Base-by-base conservation (phyloP, 1,140 invertebrate species). In the Drosophila rufa region DNA sequence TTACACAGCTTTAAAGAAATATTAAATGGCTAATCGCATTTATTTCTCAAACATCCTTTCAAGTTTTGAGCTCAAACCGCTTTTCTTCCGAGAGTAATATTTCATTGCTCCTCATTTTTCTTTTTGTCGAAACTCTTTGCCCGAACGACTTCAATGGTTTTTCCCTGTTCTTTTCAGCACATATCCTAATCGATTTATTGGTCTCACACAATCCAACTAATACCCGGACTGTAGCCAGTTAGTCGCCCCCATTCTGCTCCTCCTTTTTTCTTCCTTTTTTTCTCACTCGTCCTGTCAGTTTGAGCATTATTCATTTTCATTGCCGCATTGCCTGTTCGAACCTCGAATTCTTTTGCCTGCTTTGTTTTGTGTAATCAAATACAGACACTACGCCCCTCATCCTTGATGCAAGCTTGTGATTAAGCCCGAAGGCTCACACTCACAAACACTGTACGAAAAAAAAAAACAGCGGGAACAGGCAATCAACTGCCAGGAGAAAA, bases 301-400 rank as follows among this genome's bases (percentile, higher is more conserved):
- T 67, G 43, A 69, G 78, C 80, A 89, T 87, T 84, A 87, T 90
- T 90, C 80, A 89, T 90, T 80, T 79, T 64, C 76, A 79, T 79
- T 79, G 65, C 75, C 75, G 50, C 56, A 74, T 79, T 71, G 66
- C 36, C 57, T 30, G 45, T 22, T 56, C 65, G 50, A 70, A 45
- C 75, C 15, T 56, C 65, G 50, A 70, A 45, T 76, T 79, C 48
- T 38, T 79, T 79, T 79, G 17, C 66, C 50, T 40, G 65, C 66
- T 56, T 51, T 77, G 74, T 71, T 78, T 43, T 79, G 77, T 79
- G 60, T 79, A 79, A 79, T 79, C 77, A 79, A 79, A 79, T 79
- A 80, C 74, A 69, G 48, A 61, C 75, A 61, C 64, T 45, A 59
- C 51, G 58, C 42, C 56, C 50, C 56, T 43, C 30, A 33, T 58